Evolutionary conservation across 1,140 invertebrate species (phyloP).

Genomic region (Drosophila oshimai): DNA sequence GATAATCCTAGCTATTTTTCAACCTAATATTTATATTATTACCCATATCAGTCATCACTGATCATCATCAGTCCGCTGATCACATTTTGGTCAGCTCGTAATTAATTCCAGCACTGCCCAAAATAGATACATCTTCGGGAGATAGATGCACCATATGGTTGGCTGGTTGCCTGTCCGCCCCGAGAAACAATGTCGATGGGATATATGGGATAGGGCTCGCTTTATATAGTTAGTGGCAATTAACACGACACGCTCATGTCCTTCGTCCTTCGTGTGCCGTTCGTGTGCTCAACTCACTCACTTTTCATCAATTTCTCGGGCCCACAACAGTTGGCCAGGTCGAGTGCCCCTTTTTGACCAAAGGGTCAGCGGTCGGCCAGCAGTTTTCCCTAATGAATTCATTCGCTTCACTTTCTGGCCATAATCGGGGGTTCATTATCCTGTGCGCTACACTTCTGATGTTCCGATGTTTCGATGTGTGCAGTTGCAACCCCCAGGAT

Average conservation of each 20-base stretch:
- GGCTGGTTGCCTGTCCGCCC: slow-evolving; percentile 52
- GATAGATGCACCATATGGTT: slow-evolving; percentile 64
- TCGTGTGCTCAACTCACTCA: slow-evolving; percentile 39
- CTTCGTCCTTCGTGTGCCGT: slow-evolving; percentile 64
- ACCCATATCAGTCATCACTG: not conserved
- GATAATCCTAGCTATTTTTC: not conserved
- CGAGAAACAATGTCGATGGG: slow-evolving; percentile 32
- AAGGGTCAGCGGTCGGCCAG: slow-evolving; percentile 15
- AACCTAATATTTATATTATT: too few relatives aligned
- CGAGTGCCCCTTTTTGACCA: slow-evolving; percentile 52
- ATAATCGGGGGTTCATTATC: slow-evolving; percentile 77
- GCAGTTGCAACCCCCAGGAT: slow-evolving; percentile 35
- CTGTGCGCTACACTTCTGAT: slow-evolving; percentile 38
- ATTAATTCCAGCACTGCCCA: slow-evolving; percentile 71
- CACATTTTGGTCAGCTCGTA: slow-evolving; percentile 76
- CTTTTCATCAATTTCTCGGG: slow-evolving; percentile 66
- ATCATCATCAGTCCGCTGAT: slow-evolving; percentile 44
- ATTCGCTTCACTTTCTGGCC: slow-evolving; percentile 75
- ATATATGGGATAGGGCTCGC: slow-evolving; percentile 35
- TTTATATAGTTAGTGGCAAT: slow-evolving; percentile 69
- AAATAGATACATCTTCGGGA: slow-evolving; percentile 74
- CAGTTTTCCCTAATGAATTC: slow-evolving; percentile 80
- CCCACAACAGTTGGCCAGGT: slow-evolving; percentile 71
- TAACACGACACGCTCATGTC: slow-evolving; percentile 73
- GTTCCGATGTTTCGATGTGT: not conserved